These are phyloP conservation scores for Prunella strophiata DNA, from an alignment of 2,797 vertebrate species.

Conservation along the genomic window DNA sequence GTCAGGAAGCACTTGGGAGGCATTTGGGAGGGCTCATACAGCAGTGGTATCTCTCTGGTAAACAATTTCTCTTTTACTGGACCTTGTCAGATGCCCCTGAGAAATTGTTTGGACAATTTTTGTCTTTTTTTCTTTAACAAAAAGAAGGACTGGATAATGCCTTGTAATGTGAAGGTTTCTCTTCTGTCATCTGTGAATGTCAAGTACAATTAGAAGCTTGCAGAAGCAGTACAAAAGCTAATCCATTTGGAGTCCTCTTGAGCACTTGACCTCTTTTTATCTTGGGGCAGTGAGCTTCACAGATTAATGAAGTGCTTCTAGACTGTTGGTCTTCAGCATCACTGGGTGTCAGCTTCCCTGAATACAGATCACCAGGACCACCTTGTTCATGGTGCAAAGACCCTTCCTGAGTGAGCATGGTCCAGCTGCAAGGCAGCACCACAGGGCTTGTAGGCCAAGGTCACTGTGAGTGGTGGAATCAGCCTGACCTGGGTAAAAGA, in stretches of 20 bases:
- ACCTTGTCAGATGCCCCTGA: background rate
- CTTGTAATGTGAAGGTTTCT: background rate
- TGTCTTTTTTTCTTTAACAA: background rate
- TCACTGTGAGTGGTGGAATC: background rate
- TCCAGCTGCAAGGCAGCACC: background rate
- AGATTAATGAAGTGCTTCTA: conserved; percentile 37
- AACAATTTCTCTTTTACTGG: background rate
- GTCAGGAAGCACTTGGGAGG: background rate
- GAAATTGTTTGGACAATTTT: background rate
- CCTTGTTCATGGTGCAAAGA: background rate
- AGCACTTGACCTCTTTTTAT: conserved; percentile 32
- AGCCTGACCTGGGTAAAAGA: background rate
- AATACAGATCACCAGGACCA: background rate
- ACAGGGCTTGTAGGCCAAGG: background rate
- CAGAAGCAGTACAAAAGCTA: conserved; percentile 11
- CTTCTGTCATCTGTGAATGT: background rate
- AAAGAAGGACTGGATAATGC: background rate
- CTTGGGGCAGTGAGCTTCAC: background rate
- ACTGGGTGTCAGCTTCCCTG: background rate
- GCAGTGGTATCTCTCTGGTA: background rate
- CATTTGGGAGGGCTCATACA: background rate
- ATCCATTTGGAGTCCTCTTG: background rate
- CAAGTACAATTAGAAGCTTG: conserved; percentile 11
- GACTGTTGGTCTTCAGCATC: background rate
- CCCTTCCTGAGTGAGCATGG: background rate